Conservation (phyloP, 53 echinoderm and acorn worm species). For the Astropecten irregularis region DNA sequence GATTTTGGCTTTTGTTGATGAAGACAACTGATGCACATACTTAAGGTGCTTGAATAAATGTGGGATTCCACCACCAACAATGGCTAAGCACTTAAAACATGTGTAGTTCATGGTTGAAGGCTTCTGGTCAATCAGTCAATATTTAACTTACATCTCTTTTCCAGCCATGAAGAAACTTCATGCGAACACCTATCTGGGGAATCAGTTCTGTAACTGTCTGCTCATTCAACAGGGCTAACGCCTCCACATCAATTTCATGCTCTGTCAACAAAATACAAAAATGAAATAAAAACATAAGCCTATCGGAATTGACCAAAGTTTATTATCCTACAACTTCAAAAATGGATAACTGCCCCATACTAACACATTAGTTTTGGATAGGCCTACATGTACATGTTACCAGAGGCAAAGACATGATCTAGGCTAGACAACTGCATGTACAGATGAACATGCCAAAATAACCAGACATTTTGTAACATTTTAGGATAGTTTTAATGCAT, state of each 20-base stretch:
- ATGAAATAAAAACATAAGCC: no score
- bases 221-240: constrained; percentile 12
- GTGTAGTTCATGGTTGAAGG: not conserved
- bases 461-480: no score
- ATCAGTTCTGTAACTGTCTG: constrained; percentile 2
- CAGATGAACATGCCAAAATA: no score
- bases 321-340: no score
- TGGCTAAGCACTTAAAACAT: not conserved
- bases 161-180: not conserved
- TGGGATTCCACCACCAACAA: not conserved
- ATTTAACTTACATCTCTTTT: not conserved
- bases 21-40: not conserved
- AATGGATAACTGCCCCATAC: no score
- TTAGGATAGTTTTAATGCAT: no score
- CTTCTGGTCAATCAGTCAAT: not conserved
- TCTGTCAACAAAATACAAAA: constrained; percentile 41
- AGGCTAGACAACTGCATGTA: no score
- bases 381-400: no score
- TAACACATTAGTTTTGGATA: no score
- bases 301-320: no score
- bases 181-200: not conserved
- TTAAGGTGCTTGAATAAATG: constrained; percentile 7
- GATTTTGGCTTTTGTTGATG: not conserved
- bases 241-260: constrained; percentile 33
- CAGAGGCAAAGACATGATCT: no score